These are phyloP conservation scores for Ardeotis arabs DNA, from an alignment of 2,113 vertebrate species.

Conservation along the genomic window DNA sequence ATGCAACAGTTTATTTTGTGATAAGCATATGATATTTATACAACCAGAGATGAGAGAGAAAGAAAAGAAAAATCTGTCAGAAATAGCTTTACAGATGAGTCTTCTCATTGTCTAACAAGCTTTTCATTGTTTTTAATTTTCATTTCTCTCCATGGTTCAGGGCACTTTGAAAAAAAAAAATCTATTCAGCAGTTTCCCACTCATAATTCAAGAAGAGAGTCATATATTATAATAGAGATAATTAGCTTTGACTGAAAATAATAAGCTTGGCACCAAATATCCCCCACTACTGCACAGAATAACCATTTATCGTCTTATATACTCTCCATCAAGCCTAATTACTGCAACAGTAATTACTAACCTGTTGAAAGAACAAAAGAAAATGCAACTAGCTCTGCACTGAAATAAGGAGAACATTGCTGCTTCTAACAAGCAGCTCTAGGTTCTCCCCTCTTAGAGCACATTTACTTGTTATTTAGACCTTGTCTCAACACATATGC, in stretches of 20 bases:
- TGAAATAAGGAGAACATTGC: constrained; percentile 30
- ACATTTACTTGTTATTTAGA: background rate
- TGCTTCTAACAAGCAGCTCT: constrained; percentile 44
- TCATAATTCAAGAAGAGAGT: constrained; percentile 80
- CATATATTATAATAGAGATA: constrained; percentile 78
- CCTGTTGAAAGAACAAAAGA: constrained; percentile 81
- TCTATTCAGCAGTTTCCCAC: constrained; percentile 80
- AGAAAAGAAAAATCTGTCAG: constrained; percentile 53
- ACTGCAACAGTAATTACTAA: constrained; percentile 79
- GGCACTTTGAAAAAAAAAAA: constrained; percentile 65
- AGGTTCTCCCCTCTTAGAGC: constrained; percentile 22
- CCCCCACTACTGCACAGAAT: constrained; percentile 66
- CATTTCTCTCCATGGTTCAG: constrained; percentile 74
- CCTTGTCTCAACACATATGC: background rate
- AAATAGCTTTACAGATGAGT: constrained; percentile 71
- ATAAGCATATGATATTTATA: constrained; percentile 67
- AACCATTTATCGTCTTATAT: constrained; percentile 74
- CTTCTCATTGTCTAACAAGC: constrained; percentile 75
- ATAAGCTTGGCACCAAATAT: constrained; percentile 72
- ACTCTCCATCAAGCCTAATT: constrained; percentile 78
- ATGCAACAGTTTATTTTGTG: constrained; percentile 20
- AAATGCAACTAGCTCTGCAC: constrained; percentile 54
- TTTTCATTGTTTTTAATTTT: constrained; percentile 77
- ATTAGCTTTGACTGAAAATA: constrained; percentile 80
- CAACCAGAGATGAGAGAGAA: constrained; percentile 39